Evolutionary conservation across 2,113 vertebrate species (phyloP).

Genomic region (Leptobrachium leishanense): DNA sequence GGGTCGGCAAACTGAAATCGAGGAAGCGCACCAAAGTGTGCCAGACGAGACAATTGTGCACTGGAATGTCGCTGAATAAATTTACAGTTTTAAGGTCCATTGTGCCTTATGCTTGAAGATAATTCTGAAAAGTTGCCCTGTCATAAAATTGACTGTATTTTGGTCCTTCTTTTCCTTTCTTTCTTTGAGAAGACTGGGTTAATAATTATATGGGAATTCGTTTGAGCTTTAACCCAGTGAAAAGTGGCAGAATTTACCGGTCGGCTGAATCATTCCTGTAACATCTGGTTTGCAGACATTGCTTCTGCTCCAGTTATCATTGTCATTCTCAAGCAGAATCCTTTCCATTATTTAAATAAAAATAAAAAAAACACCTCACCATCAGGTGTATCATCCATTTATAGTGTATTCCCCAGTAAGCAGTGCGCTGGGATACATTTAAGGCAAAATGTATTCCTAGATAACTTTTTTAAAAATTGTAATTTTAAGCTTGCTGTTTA

Average conservation of each 20-base stretch:
- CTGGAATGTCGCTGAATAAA: no score
- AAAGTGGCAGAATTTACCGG: constrained; percentile 26
- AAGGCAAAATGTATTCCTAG: no score
- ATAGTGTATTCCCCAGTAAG: not conserved
- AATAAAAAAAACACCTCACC: not conserved
- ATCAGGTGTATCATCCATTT: constrained; percentile 23
- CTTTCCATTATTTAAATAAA: constrained; percentile 40
- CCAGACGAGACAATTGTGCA: no score
- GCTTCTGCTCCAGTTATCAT: constrained; percentile 44
- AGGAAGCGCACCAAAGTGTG: no score
- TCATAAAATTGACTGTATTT: no score
- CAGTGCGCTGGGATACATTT: not conserved
- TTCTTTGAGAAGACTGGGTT: not conserved
- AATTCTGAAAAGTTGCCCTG: no score
- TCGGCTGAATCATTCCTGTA: constrained; percentile 35
- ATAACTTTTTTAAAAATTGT: no score
- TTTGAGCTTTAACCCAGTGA: not conserved
- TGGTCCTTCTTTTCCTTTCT: no score
- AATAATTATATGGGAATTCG: constrained; percentile 12
- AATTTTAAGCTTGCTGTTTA: no score
- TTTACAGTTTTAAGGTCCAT: no score
- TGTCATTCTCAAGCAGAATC: constrained; percentile 38
- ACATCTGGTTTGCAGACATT: constrained; percentile 40
- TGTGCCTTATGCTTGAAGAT: no score
- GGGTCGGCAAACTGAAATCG: no score